Base-by-base conservation (phyloP, 1,140 invertebrate genomes). In the Bombus pascuorum region DNA sequence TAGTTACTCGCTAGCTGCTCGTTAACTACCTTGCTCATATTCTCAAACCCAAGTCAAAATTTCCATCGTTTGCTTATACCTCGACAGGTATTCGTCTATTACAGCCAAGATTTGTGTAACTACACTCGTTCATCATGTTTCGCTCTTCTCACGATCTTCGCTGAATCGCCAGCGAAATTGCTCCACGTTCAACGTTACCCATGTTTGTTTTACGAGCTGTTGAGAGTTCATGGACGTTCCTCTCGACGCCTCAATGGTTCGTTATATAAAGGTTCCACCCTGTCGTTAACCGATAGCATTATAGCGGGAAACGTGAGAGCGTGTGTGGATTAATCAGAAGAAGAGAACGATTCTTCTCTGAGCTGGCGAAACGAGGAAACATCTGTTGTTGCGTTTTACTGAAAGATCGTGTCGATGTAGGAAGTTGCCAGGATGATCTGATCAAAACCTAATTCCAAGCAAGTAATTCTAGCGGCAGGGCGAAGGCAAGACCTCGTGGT, bases 281-380 rank as follows among this genome's bases (percentile, higher is more conserved):
- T 71, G 78, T 65, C 79, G 68, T 72, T 59, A 81, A 47, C 6
- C 65, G 68, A 81, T 71, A 81, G 37, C 44, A 37, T 37, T 59
- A 25, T 47, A 53, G 18, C 47, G 18, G 6, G 5, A 8, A 81
- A 57, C 79, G 68, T 47, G 47, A 44, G 44, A 37, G 6, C 9
- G 28, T 62, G 68, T 32, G 39, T 18, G n/a, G 59, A 75, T 83
- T 83, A 83, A 76, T 76, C 76, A 76, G 44, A 32, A n/a, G 71
- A 22, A 39, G 59, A 28, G 25, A 25, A 25, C 25, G 39, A 76
- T 76, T 53, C 62, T 72, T 34, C 72, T 66, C 32, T 15, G 10
- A 25, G 59, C 28, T 8, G 42, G 25, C 66, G 81, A 66, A 83
- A 77, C 73, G 28, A 77, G 72, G 81, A 83, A 83, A 73, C 53